A percentile compares a stretch with the other conserved stretches of the same genome.
phyloP scores from a whole-genome alignment of 2,797 vertebrate species.

The Pristis pectinata region DNA sequence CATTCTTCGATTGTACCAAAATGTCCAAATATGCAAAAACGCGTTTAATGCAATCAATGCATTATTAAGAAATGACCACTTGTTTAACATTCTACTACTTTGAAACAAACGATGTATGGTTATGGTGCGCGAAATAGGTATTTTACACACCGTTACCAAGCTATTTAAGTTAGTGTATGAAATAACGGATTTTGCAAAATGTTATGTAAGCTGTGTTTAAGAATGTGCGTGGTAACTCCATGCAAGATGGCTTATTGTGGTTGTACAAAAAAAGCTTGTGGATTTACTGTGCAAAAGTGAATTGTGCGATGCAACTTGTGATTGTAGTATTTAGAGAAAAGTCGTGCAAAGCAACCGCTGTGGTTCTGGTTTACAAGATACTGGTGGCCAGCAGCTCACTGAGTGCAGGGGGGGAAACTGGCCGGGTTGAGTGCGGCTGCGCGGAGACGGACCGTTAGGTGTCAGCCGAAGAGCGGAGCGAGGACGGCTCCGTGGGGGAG shows the following conservation, averaged over 20 bases:
- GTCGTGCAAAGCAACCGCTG: neutral
- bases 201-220: too few species aligned
- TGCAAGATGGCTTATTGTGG: neutral
- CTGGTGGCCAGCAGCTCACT: neutral
- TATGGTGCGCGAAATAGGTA: neutral
- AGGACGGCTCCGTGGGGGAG: neutral
- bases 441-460: slow-evolving; percentile 9
- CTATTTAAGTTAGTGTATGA: neutral
- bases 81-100: neutral
- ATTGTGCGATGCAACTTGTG: neutral
- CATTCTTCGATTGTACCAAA: neutral
- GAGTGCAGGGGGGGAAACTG: neutral
- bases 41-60: neutral
- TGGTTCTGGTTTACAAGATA: neutral
- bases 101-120: neutral
- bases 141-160: neutral
- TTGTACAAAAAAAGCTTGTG: neutral
- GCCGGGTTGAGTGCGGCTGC: neutral
- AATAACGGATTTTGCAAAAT: neutral
- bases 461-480: neutral
- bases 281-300: neutral
- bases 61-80: neutral
- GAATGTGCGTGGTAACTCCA: too few species aligned
- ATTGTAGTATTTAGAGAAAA: too few species aligned
- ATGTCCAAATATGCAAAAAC: neutral